Evolutionary conservation across 2,888 invertebrate species (phyloP), one percentile per base, ranked within the genome.

Genomic region (Cryptocheilus praepositus): DNA sequence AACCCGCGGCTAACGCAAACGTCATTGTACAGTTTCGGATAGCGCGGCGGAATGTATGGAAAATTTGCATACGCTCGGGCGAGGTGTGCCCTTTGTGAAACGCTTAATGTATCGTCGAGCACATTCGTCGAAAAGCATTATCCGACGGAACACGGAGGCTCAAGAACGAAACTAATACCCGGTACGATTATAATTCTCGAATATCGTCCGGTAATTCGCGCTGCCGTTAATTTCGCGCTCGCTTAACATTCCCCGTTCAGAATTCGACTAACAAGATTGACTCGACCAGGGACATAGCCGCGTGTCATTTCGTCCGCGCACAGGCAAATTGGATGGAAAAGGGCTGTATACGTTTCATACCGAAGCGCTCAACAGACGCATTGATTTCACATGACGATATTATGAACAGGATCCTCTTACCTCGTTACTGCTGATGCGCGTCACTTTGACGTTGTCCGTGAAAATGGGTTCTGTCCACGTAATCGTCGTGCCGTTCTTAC

Each of bases 381-480:
- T 21, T 22, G 52, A 52, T 52, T 52, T 21, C 49, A 16, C 7
- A 11, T 3, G 52, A 52, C 11, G 2, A 25, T 25, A 25, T 5
- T 2, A 3, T 25, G 25, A 25, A 25, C 5, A 5, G 3, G 25
- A 13, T 53, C 59, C 61, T 60, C 73, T 85, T 81, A 90, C 89
- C 86, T 89, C 86, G 64, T 88, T 89, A 73, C 87, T 88, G 68
- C 83, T 86, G 56, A 89, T 82, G 61, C 86, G 84, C 43, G 87
- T 86, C 45, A 91, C 89, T 70, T 89, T 88, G 45, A 91, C 89
- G 72, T 91, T 91, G 80, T 91, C 91, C 46, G 85, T 86, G 77
- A 90, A 90, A 56, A 85, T 84, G 4, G 91, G 91, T 65, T 90
- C 90, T 19, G 81, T 83, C 91, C 91, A 91, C 11, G 83, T 83